phyloP scores from a whole-genome alignment of 2,888 invertebrate species.

The Dasypogon diadema region DNA sequence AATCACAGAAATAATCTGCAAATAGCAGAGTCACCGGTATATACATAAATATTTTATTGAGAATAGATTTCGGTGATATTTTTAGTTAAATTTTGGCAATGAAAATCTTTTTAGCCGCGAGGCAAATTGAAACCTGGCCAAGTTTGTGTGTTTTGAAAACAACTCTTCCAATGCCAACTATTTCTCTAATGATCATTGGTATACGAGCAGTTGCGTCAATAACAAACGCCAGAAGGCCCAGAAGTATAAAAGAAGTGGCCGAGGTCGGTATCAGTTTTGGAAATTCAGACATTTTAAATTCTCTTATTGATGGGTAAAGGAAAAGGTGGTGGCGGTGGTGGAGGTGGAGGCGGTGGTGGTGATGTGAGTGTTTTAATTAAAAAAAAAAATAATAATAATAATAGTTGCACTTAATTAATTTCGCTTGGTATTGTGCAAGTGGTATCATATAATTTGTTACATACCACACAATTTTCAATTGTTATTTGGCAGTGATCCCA shows the following conservation, averaged over 20 bases:
- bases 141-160: neutral
- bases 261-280: slow-evolving; percentile 6
- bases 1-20: no score
- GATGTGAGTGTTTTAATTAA: slow-evolving; percentile 58
- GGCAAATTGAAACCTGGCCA: neutral
- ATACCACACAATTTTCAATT: no score
- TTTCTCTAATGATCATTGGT: neutral
- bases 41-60: neutral
- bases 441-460: no score
- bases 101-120: neutral
- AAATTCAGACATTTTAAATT: neutral
- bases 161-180: neutral
- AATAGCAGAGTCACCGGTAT: no score
- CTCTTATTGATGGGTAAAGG: slow-evolving; percentile 63
- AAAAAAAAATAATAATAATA: no score
- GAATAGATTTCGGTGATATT: neutral
- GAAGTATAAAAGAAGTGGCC: slow-evolving; percentile 8
- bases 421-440: no score
- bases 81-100: slow-evolving; percentile 19
- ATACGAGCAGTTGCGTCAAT: neutral
- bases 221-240: slow-evolving; percentile 16
- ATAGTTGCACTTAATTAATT: no score
- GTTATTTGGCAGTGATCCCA: no score
- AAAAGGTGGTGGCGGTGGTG: slow-evolving; percentile 60
- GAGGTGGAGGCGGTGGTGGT: slow-evolving; percentile 53